A percentile compares a stretch with the other conserved stretches of the same genome.
phyloP scores from a whole-genome alignment of 2,888 invertebrate species.

The Drosophila acutilabella region DNA sequence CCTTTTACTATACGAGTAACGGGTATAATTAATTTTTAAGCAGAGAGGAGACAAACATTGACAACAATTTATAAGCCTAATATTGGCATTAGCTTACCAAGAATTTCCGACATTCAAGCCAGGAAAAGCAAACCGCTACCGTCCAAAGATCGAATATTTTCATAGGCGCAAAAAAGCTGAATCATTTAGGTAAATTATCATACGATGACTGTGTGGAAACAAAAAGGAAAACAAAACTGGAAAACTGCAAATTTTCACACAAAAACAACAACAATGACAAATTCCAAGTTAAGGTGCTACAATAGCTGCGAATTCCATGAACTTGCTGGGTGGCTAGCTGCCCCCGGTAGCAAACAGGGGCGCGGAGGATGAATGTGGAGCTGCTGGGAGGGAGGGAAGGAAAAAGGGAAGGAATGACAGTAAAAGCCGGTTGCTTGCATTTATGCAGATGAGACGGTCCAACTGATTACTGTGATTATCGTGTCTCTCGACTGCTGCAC shows the following conservation, averaged over 20 bases:
- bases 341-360: slow-evolving; percentile 9
- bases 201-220: slow-evolving; percentile 2
- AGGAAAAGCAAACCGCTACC: not conserved
- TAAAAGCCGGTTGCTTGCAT: slow-evolving; percentile 43
- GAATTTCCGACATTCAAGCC: not conserved
- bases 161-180: slow-evolving; percentile 32
- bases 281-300: slow-evolving; percentile 71
- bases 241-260: slow-evolving; percentile 16
- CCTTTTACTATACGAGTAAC: too few relatives aligned
- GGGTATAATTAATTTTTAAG: too few relatives aligned
- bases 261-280: slow-evolving; percentile 66
- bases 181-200: slow-evolving; percentile 36
- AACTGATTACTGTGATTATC: slow-evolving; percentile 68
- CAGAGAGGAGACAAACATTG: too few relatives aligned
- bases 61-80: too few relatives aligned
- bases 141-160: not conserved
- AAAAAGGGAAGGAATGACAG: not conserved
- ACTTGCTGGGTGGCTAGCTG: slow-evolving; percentile 68
- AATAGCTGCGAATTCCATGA: slow-evolving; percentile 71
- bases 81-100: too few relatives aligned
- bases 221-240: not conserved
- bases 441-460: slow-evolving; percentile 66
- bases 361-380: not conserved
- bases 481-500: slow-evolving; percentile 18
- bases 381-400: not conserved